These are phyloP conservation scores for Sakesphorus luctuosus DNA, from an alignment of 2,113 vertebrate genomes.

Conservation along the genomic window DNA sequence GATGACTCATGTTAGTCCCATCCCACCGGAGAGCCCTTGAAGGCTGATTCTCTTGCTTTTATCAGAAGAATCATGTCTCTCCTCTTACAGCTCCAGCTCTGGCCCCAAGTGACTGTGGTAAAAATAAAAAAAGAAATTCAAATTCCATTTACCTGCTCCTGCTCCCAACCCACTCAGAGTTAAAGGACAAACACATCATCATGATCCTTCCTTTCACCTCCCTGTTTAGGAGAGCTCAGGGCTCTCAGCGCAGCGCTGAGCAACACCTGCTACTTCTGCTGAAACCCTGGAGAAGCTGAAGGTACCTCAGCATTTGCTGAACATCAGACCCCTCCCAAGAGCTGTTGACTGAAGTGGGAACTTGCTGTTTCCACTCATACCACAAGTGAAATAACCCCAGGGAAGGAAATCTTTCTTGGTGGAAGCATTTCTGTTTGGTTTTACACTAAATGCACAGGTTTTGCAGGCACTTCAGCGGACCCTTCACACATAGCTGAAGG, in stretches of 20 bases:
- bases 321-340: neutral
- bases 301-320: neutral
- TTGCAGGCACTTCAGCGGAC: neutral
- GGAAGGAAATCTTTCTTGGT: neutral
- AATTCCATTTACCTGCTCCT: neutral
- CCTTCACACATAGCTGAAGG: neutral
- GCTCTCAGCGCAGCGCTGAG: neutral
- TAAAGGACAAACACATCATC: neutral
- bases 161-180: neutral
- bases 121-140: neutral
- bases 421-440: neutral
- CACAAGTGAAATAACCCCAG: neutral
- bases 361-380: neutral
- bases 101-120: neutral
- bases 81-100: neutral
- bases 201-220: neutral
- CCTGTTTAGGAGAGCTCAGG: neutral
- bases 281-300: neutral
- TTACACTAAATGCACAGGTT: neutral
- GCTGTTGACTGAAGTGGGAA: constrained; percentile 38
- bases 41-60: neutral
- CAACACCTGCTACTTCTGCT: neutral
- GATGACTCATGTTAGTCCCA: constrained; percentile 45
- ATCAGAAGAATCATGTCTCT: neutral
- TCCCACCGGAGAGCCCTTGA: constrained; percentile 32